Evolutionary conservation across 1,140 invertebrate species (phyloP), one percentile per base, ranked within the genome.

Genomic region (Drosophila pseudoobscura): DNA sequence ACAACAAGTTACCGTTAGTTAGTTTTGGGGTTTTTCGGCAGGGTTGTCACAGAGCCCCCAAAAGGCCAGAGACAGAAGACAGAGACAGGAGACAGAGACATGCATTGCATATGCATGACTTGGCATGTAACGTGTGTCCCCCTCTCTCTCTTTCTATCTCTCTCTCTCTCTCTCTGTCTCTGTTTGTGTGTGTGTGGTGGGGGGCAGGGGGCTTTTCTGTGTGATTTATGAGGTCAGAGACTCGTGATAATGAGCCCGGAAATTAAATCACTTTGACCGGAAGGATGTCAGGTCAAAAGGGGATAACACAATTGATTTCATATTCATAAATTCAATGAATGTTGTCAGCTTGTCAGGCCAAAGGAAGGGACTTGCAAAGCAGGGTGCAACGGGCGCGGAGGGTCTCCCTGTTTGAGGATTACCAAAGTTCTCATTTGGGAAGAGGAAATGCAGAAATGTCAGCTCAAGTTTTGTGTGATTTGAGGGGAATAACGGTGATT

Each of bases 181-280:
- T 62, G 7, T 29, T 54, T 41, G 5, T 59, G 26, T 70, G 44
- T 61, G 59, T 66, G 71, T 63, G 73, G 60, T 54, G 68, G 49
- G 63, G 79, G 45, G 76, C 58, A 63, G 70, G 56, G 63, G 72
- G 47, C 8, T 47, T 64, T 75, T 80, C 83, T 88, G 63, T 39
- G 3, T 90, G 83, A 90, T 90, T 90, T 90, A 90, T 90, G 88
- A 66, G 88, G 79, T 84, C 88, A 88, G 83, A 90, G 70, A 82
- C 71, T 88, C 72, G 89, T 85, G 80, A 90, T 90, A 90, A 90
- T 90, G 83, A 90, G 83, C 83, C 83, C 78, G 88, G 88, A 88
- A 88, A 90, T 90, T 84, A 84, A 90, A 90, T 88, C 83, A 85
- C 83, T 88, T 88, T 90, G 74, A 90, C 80, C 88, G 83, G 88